phyloP scores from a whole-genome alignment of 2,888 invertebrate genomes.

The Eubasilissa splendida region DNA sequence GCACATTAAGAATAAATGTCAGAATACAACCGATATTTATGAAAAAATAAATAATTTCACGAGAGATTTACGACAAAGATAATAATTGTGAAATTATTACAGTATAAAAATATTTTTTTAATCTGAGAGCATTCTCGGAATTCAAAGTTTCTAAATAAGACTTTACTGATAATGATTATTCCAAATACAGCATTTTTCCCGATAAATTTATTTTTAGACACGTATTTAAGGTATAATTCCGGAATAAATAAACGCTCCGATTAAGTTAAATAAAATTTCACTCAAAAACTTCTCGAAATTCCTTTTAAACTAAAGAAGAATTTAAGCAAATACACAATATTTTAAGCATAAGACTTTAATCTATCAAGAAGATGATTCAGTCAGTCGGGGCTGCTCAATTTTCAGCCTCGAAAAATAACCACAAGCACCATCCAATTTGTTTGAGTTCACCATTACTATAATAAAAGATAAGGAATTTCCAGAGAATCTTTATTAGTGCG shows the following conservation, averaged over 20 bases:
- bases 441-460: conserved; percentile 19
- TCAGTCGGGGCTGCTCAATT: conserved; percentile 10
- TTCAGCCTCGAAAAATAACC: conserved; percentile 15
- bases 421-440: conserved; percentile 45
- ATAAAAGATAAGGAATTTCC: conserved; percentile 38
- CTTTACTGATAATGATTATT: neutral
- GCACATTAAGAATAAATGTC: conserved; percentile 12
- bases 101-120: conserved; percentile 17
- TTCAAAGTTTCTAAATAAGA: neutral
- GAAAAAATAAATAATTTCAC: too few relatives aligned
- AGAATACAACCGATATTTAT: too few relatives aligned
- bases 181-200: conserved; percentile 4
- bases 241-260: conserved; percentile 11
- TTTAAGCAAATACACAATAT: conserved; percentile 12
- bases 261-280: neutral
- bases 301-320: neutral
- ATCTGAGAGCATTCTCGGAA: conserved; percentile 2
- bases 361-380: conserved; percentile 10
- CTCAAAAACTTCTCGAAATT: conserved; percentile 33
- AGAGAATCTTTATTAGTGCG: conserved; percentile 43
- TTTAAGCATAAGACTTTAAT: conserved; percentile 31
- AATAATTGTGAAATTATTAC: conserved; percentile 5
- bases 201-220: conserved; percentile 24
- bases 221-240: conserved; percentile 4
- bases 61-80: neutral